Base-by-base conservation (phyloP, 2,113 vertebrate species). In the Seriola rivoliana region DNA sequence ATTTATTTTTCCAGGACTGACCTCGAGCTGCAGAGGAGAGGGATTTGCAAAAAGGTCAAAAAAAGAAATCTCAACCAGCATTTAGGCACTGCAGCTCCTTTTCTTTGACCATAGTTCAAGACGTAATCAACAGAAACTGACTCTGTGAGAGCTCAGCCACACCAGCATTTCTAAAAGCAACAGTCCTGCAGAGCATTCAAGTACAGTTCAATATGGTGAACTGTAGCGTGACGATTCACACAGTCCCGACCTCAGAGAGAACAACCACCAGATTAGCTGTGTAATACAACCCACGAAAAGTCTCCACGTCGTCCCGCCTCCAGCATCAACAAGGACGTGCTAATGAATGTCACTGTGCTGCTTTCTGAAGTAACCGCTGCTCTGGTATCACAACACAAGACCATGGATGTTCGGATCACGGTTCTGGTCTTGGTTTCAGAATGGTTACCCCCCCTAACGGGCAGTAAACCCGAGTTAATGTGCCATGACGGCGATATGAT, bases 1-100 rank as follows among this genome's bases (percentile, higher is more conserved):
- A 70, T 58, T 64, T 46, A 32, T 6, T 75, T 29, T 81, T 85
- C 71, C 59, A 70, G 68, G 67, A 67, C 19, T 34, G 36, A 57
- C 50, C 46, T 80, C 50, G 82, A 48, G 60, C 58, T 36, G n/a
- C 14, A 55, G 74, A 21, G 9, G 36, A 23, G 55, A 50, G 4
- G 12, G 57, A 82, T 80, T 82, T 68, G n/a, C 3, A 58, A 69
- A 55, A 60, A 44, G 23, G 34, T 23, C 12, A 19, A 32, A 75
- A 25, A 60, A 58, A 55, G 5, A 64, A 64, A 85, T 78, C 48
- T 80, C 14, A 32, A 59, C 38, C 29, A 23, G 57, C 32, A 54
- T 23, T 64, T 6, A 44, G 9, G 5, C 19, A 38, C 16, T 29
- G 23, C 13, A 8, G n/a, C 42, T 60, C 21, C 34, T 60, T 67